phyloP scores from a whole-genome alignment of 2,113 vertebrate genomes.

The Noturus placidus region DNA sequence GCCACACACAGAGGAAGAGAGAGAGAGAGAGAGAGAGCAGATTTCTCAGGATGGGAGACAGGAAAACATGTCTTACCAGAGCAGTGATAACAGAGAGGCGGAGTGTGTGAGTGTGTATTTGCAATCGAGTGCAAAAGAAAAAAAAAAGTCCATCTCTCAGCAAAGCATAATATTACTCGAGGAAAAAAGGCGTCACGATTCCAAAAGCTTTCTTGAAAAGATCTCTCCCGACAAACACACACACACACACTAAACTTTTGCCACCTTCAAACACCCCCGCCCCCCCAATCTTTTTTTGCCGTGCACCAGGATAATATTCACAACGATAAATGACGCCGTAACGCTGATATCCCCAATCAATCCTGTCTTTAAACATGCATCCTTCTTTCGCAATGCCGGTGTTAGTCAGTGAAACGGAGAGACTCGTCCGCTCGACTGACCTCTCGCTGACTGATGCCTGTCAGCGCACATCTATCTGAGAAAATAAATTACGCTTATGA shows the following conservation, averaged over 20 bases:
- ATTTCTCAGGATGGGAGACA: constrained; percentile 30
- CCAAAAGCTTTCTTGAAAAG: constrained; percentile 63
- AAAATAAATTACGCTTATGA: constrained; percentile 99
- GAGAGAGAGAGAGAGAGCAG: constrained; percentile 3
- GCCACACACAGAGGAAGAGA: constrained; percentile 55
- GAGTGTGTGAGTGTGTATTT: not conserved
- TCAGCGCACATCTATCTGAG: constrained; percentile 96
- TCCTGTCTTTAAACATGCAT: constrained; percentile 98
- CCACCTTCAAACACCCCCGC: constrained; percentile 62
- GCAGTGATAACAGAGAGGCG: constrained; percentile 22
- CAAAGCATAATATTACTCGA: constrained; percentile 71
- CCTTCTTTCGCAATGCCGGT: constrained; percentile 98
- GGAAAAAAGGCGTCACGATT: constrained; percentile 67
- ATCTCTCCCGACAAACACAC: constrained; percentile 59
- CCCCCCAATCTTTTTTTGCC: constrained; percentile 85
- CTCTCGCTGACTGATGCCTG: constrained; percentile 95
- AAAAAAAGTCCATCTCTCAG: constrained; percentile 73
- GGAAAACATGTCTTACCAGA: constrained; percentile 34
- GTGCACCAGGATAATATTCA: constrained; percentile 91
- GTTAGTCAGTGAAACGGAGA: constrained; percentile 87
- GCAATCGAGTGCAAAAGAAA: constrained; percentile 29
- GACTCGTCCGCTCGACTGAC: constrained; percentile 85
- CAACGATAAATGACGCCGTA: constrained; percentile 94
- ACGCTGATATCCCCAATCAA: constrained; percentile 99
- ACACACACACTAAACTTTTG: constrained; percentile 76